Evolutionary conservation across 2,113 vertebrate species (phyloP), one percentile per base, ranked within the genome.

Genomic region (Menura novaehollandiae): DNA sequence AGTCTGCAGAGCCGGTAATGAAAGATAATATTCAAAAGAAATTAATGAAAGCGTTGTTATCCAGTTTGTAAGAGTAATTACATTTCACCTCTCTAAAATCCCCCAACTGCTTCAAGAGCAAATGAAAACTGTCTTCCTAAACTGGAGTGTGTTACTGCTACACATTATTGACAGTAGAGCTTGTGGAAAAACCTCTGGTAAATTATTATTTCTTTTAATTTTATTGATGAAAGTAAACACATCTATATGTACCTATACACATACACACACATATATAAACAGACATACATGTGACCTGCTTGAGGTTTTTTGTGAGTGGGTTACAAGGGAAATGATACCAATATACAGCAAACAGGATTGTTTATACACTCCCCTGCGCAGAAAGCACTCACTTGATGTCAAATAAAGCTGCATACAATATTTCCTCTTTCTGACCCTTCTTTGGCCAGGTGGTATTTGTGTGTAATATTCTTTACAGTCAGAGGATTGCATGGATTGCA

Each of bases 1-100:
- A 81, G 16, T 73, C 58, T 91, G 37, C 73, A 60, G 51, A 79
- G 33, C 11, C 83, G 11, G n/a, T 72, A 93, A 78, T 66, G 32
- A 78, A 89, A 86, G 72, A 39, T 72, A 87, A 87, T 72, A 67
- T 67, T 63, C 11, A 91, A 84, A 72, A 46, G 3, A 87, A 92
- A 91, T 80, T 86, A 89, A 88, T 88, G 66, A 93, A 96, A 94
- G 3, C 35, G 84, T 72, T 79, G n/a, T 91, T 95, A 72, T 37
- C 33, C 27, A 27, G 27, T 93, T 94, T 85, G 47, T 59, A 85
- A 89, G 59, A 84, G 22, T 35, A 94, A 88, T 85, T 94, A 51
- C 8, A 63, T 92, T 92, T 93, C 78, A 85, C 43, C 37, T 90
- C 30, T 59, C 62, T 93, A 87, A 93, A 96, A 89, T 68, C 10